Base-by-base conservation (phyloP, 2,113 vertebrate genomes). In the Phaethon lepturus region DNA sequence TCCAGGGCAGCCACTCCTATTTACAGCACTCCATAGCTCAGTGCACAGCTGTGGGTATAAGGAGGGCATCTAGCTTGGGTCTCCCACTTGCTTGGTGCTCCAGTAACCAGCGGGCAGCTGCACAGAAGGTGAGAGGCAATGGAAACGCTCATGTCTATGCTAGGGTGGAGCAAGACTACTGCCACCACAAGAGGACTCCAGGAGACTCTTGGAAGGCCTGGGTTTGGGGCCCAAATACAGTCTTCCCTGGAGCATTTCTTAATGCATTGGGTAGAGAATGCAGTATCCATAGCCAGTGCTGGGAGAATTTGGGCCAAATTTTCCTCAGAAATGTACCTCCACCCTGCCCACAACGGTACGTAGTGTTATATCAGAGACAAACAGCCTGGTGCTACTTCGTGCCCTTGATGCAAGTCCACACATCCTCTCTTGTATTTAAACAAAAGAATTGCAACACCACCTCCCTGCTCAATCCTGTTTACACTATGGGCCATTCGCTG, bases 361-460 rank as follows among this genome's bases (percentile, higher is more conserved):
- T 5, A 26, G 26, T 3, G 12, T 26, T 40, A 7, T 10, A 29
- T 11, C 8, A 24, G 35, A 25, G 59, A 45, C 24, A 28, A 88
- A 52, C 5, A 45, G 23, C 38, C 59, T n/a, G 38, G 56, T 38
- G 67, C 26, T 67, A 40, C 50, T 63, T 38, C 1, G 1, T 66
- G 45, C 15, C n/a, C 24, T 52, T 87, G 67, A 47, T 50, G 24
- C 0, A 1, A 53, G 12, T 25, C 17, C 1, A 1, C 29, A 47
- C 10, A 26, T 33, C 17, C 12, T 55, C 14, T 33, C 59, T 52
- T 72, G 67, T 23, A 22, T 23, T 63, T 33, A 81, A 74, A 44
- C 33, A 58, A 66, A 56, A 47, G 22, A 66, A 52, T 38, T 62
- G 25, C 35, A 38, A 16, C 18, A 64, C 13, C 42, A 47, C 10